Evolutionary conservation across 2,797 vertebrate species (phyloP).

Genomic region (Tachyglossus aculeatus): DNA sequence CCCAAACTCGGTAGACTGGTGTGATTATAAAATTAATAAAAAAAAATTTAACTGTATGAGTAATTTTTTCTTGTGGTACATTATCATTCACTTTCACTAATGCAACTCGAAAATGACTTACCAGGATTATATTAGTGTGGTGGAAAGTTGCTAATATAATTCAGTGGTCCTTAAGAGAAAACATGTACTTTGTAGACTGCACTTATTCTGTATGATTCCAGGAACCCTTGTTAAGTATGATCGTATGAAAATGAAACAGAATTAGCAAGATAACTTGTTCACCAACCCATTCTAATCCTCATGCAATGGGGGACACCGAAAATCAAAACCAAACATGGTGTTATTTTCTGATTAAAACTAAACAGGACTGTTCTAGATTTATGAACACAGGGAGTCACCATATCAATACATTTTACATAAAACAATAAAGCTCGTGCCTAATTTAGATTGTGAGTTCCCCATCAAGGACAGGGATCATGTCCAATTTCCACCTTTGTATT

Average conservation of each 20-base stretch:
- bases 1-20: slow-evolving; percentile 14
- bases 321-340: slow-evolving; percentile 39
- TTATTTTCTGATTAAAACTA: slow-evolving; percentile 26
- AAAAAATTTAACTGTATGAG: slow-evolving; percentile 37
- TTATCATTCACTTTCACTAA: slow-evolving; percentile 64
- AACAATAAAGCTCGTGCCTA: no score
- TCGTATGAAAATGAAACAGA: slow-evolving; percentile 37
- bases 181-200: slow-evolving; percentile 14
- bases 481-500: no score
- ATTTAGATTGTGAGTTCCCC: no score
- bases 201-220: slow-evolving; percentile 48
- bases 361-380: slow-evolving; percentile 18
- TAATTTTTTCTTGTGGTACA: slow-evolving; percentile 29
- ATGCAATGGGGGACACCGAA: slow-evolving; percentile 19
- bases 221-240: slow-evolving; percentile 44
- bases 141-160: slow-evolving; percentile 61
- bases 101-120: slow-evolving; percentile 43
- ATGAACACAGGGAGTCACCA: background rate
- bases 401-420: no score
- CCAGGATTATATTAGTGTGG: slow-evolving; percentile 29
- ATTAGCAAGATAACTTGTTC: slow-evolving; percentile 49
- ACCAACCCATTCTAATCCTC: slow-evolving; percentile 47
- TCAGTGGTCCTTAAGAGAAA: slow-evolving; percentile 57
- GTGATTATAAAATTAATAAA: slow-evolving; percentile 28
- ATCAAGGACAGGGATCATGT: no score